phyloP scores from a whole-genome alignment of 2,888 invertebrate genomes.

The Hoplodrina ambigua region DNA sequence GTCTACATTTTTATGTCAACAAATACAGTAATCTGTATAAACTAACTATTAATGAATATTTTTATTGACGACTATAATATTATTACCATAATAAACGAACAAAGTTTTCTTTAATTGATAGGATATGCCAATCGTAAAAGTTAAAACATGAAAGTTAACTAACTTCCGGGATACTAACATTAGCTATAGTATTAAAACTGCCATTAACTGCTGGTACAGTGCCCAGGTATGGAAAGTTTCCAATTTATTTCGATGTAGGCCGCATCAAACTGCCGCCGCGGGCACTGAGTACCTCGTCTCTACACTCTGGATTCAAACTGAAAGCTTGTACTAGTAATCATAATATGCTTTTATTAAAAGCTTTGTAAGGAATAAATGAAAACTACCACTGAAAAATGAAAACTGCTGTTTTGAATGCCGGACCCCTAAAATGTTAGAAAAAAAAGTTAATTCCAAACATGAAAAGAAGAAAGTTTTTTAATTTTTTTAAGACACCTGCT shows the following conservation, averaged over 20 bases:
- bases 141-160: conserved; percentile 16
- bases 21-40: not conserved
- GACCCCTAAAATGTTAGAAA: too few relatives aligned
- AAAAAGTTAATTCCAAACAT: too few relatives aligned
- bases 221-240: conserved; percentile 39
- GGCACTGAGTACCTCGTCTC: not conserved
- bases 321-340: conserved; percentile 26
- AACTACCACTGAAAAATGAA: not conserved
- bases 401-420: not conserved
- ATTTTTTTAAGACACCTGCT: too few relatives aligned
- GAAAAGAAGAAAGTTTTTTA: too few relatives aligned
- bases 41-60: not conserved
- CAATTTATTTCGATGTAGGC: conserved; percentile 37
- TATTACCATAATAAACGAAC: not conserved
- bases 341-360: conserved; percentile 13
- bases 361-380: conserved; percentile 2
- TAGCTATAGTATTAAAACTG: conserved; percentile 26
- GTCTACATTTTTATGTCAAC: not conserved
- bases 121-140: conserved; percentile 23
- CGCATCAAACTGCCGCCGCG: conserved; percentile 28
- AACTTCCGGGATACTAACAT: conserved; percentile 9
- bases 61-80: conserved; percentile 3
- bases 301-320: conserved; percentile 31
- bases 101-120: conserved; percentile 4
- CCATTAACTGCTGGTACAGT: conserved; percentile 28